Conservation (phyloP, 2,113 vertebrate genomes). For the Vimba vimba region DNA sequence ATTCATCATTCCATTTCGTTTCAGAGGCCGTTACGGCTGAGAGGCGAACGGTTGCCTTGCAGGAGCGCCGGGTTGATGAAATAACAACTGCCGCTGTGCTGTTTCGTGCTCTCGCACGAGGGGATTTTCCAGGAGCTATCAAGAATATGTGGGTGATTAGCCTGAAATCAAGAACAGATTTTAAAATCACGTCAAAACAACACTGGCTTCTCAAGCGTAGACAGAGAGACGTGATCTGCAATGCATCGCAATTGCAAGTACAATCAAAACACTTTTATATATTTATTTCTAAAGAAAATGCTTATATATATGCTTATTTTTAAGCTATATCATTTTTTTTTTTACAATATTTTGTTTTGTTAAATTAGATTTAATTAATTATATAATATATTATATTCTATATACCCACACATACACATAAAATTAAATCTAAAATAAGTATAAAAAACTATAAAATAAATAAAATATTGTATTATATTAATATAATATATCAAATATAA, state of each 20-base stretch:
- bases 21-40: slow-evolving; percentile 19
- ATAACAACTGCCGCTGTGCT: slow-evolving; percentile 59
- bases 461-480: too few species aligned
- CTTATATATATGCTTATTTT: not conserved
- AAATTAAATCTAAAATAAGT: too few species aligned
- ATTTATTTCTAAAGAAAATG: not conserved
- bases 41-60: slow-evolving; percentile 44
- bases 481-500: too few species aligned
- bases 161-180: slow-evolving; percentile 66
- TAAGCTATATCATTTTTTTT: too few species aligned
- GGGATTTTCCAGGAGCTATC: slow-evolving; percentile 58
- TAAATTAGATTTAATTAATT: too few species aligned
- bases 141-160: slow-evolving; percentile 64
- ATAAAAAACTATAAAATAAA: too few species aligned
- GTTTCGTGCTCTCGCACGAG: slow-evolving; percentile 18
- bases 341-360: too few species aligned
- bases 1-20: slow-evolving; percentile 43
- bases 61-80: slow-evolving; percentile 57
- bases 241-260: not conserved
- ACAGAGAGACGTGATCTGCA: not conserved
- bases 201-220: not conserved
- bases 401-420: too few species aligned
- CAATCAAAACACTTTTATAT: not conserved
- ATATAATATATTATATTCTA: too few species aligned
- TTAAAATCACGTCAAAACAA: slow-evolving; percentile 34